Percentiles rank a stretch among this genome's conserved stretches.
Evolutionary conservation across 2,888 invertebrate genomes (phyloP).

Genomic region (Diploptera punctata): DNA sequence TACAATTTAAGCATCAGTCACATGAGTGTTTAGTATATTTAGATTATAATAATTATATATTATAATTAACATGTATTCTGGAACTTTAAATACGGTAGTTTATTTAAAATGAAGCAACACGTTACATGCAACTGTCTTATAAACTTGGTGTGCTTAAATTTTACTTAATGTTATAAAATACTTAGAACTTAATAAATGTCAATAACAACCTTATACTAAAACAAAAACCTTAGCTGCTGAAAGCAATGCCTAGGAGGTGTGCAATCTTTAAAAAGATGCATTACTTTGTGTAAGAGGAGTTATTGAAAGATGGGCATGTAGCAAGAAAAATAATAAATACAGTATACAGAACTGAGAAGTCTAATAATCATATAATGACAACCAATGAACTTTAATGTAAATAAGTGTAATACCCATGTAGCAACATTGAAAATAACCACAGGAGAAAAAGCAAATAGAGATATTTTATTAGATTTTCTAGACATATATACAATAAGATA

Average conservation of each 20-base stretch:
- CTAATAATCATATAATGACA: too few species aligned
- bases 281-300: not conserved
- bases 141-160: too few species aligned
- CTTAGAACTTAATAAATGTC: not conserved
- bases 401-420: too few species aligned
- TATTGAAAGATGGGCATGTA: not conserved
- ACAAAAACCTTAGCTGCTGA: not conserved
- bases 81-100: not conserved
- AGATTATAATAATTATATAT: not conserved
- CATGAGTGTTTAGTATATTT: not conserved
- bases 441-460: too few species aligned
- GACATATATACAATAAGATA: too few species aligned
- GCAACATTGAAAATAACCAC: too few species aligned
- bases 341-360: too few species aligned
- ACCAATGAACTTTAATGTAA: too few species aligned
- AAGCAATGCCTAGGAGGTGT: not conserved
- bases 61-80: not conserved
- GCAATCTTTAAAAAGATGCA: too few species aligned
- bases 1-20: conserved; percentile 16
- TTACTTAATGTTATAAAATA: not conserved
- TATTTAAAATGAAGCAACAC: not conserved
- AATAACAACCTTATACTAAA: not conserved
- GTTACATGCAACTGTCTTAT: too few species aligned
- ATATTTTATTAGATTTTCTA: too few species aligned
- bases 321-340: too few species aligned